Evolutionary conservation across 2,113 vertebrate genomes (phyloP).

Genomic region (Sinocyclocheilus anophthalmus): DNA sequence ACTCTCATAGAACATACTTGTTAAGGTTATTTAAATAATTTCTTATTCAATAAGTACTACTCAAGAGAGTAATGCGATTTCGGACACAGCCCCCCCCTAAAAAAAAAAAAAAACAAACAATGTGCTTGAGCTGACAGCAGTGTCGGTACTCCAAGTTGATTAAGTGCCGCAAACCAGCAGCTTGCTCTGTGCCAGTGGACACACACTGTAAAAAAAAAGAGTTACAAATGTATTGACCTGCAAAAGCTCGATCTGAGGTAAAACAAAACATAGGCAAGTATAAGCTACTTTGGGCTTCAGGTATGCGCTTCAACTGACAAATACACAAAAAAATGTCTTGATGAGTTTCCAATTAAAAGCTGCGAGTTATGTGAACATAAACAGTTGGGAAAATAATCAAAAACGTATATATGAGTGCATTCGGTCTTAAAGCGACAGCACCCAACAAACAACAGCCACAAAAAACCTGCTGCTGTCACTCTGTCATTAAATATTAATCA

Average conservation of each 20-base stretch:
- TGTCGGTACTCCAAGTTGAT: no score
- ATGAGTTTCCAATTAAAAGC: no score
- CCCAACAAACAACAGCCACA: not conserved
- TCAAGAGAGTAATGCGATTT: not conserved
- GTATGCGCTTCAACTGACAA: not conserved
- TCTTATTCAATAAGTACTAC: not conserved
- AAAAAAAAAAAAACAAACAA: no score
- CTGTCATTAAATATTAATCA: not conserved
- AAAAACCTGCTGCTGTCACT: not conserved
- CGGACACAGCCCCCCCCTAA: not conserved
- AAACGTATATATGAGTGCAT: not conserved
- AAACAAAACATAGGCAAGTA: not conserved
- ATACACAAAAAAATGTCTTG: no score
- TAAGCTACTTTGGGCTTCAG: not conserved
- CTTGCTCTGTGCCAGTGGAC: no score
- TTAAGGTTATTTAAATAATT: not conserved
- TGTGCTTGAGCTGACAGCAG: no score
- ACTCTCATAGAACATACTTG: not conserved
- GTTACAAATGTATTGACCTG: no score
- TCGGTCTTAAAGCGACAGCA: not conserved
- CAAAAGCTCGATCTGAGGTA: no score
- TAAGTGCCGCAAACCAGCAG: not conserved
- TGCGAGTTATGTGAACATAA: not conserved
- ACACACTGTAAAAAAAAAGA: no score
- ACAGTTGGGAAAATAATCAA: not conserved